Evolutionary conservation across 1,140 invertebrate species (phyloP), one percentile per base, ranked within the genome.

Genomic region (Drosophila burlai): DNA sequence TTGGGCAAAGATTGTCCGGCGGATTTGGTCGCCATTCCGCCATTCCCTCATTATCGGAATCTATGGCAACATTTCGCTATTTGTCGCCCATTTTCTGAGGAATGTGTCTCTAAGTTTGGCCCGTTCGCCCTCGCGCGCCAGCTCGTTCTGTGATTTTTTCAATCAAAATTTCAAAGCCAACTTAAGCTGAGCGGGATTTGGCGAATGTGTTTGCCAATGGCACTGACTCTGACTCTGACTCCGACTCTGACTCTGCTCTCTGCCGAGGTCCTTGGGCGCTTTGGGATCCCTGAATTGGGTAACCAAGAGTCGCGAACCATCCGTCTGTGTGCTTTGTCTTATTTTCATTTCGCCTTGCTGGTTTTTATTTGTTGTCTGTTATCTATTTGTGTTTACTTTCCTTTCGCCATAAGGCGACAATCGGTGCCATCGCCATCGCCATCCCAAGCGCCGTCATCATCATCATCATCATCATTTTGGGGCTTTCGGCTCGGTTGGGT

Each of bases 111-210:
- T 21, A 42, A 54, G 47, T 82, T 79, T 55, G 65, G 65, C 69
- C 74, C 40, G 55, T 72, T 59, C 38, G 47, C 59, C 52, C 67
- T 60, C 55, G 45, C 16, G 16, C 42, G 21, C 36, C 15, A 40
- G 8, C 54, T 52, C 45, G 67, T 76, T 45, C 76, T 77, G 66
- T 83, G 86, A 90, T 90, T 90, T 90, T 90, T 90, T 90, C 85
- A 90, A 90, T 90, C 85, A 90, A 90, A 90, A 91, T 90, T 90
- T 90, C 79, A 85, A 90, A 90, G 81, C 85, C 76, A 91, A 75
- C 82, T 86, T 90, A 90, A 90, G 85, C 85, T 90, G 81, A 74
- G 43, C 65, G 78, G 85, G 85, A 90, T 90, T 90, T 90, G 75
- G 64, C 43, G 80, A 83, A 80, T 85, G 75, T 85, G 75, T 83